Evolutionary conservation across 2,113 vertebrate species (phyloP).

Genomic region (Nicator chloris): DNA sequence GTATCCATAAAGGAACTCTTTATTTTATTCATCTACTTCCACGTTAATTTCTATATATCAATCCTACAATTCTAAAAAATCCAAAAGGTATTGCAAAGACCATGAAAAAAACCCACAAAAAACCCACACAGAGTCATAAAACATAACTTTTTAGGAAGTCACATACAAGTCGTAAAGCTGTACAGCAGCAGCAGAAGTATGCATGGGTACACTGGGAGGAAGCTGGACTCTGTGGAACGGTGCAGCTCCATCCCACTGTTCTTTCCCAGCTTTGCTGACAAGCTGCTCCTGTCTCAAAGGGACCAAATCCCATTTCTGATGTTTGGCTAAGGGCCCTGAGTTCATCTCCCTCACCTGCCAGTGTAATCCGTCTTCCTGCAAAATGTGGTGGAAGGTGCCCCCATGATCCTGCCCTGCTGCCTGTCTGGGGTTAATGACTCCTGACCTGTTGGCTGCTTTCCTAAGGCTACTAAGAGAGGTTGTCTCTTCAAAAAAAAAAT

Average conservation of each 20-base stretch:
- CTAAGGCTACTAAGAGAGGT: not conserved
- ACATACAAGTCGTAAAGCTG: accelerated
- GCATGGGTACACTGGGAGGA: accelerated
- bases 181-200: not conserved
- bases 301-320: not conserved
- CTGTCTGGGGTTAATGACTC: not conserved
- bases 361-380: accelerated
- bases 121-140: accelerated
- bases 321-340: not conserved
- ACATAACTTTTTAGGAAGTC: not conserved
- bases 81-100: not conserved
- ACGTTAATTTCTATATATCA: not conserved
- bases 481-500: not conserved
- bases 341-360: not conserved
- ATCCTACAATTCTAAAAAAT: not conserved
- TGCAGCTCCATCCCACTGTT: not conserved
- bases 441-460: not conserved
- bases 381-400: not conserved
- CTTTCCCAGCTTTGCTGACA: not conserved
- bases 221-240: not conserved
- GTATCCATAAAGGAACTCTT: not conserved
- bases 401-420: not conserved
- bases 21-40: not conserved
- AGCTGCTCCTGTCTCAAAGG: not conserved
- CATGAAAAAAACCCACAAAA: not conserved